Evolutionary conservation across 1,140 invertebrate species (phyloP).

Genomic region (Philotrypesis tridentata): DNA sequence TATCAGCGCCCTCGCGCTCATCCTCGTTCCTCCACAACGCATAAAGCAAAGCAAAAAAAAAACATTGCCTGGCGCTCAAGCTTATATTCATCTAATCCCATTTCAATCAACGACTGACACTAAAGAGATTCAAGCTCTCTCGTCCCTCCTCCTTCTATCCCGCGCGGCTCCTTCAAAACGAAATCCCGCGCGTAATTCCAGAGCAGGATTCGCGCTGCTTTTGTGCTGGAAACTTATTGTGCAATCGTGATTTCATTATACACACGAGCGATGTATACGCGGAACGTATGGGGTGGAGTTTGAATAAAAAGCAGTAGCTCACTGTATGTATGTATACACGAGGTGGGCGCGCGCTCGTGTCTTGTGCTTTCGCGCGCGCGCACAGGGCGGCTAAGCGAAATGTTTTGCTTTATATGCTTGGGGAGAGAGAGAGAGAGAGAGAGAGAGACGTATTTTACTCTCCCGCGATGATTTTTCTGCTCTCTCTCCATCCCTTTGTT

Average conservation of each 20-base stretch:
- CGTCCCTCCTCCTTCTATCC: too few species aligned
- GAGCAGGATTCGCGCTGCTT: not conserved
- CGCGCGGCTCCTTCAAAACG: not conserved
- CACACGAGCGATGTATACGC: not conserved
- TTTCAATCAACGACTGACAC: not conserved
- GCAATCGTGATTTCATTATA: conserved; percentile 40
- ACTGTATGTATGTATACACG: not conserved
- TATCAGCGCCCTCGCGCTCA: too few species aligned
- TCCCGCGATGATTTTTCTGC: conserved; percentile 6
- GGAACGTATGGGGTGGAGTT: conserved; percentile 8
- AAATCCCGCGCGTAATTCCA: not conserved
- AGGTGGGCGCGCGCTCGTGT: not conserved
- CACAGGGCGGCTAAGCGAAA: conserved; percentile 15
- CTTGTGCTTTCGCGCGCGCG: conserved; percentile 37
- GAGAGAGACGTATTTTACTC: not conserved
- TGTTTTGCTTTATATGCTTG: conserved; percentile 32
- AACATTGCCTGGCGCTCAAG: too few species aligned
- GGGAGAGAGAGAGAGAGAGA: not conserved
- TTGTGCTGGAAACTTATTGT: conserved; percentile 26
- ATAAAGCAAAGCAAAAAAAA: too few species aligned
- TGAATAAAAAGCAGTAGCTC: conserved; percentile 12
- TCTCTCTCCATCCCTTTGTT: not conserved
- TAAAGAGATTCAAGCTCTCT: not conserved
- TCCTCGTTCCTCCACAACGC: too few species aligned
- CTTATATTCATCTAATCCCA: too few species aligned